Evolutionary conservation across 2,113 vertebrate species (phyloP).

Genomic region (Muscicapa adusta): DNA sequence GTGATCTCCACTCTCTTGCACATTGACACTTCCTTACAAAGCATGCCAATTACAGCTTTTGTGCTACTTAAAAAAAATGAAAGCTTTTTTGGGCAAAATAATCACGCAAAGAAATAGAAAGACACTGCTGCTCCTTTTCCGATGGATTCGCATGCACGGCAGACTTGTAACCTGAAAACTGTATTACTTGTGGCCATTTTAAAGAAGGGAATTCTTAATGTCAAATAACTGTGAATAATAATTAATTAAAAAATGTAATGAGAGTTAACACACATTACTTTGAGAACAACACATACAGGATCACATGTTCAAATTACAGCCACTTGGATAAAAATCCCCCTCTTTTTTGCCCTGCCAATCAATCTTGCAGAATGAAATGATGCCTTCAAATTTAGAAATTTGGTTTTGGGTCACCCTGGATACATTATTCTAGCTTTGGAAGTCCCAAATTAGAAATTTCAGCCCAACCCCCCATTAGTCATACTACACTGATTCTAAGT

Average conservation of each 20-base stretch:
- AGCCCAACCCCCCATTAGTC: constrained; percentile 56
- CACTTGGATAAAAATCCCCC: neutral
- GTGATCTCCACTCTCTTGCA: constrained; percentile 95
- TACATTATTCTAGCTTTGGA: constrained; percentile 41
- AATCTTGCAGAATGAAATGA: constrained; percentile 20
- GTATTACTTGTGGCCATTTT: constrained; percentile 63
- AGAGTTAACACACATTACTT: constrained; percentile 13
- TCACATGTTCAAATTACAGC: neutral
- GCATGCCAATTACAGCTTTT: constrained; percentile 98
- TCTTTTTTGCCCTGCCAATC: neutral
- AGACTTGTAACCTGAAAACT: constrained; percentile 83
- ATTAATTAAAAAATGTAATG: constrained; percentile 58
- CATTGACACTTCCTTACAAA: constrained; percentile 98
- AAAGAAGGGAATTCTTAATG: constrained; percentile 67
- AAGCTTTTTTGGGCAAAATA: constrained; percentile 90
- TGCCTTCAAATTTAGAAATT: constrained; percentile 35
- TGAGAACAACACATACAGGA: constrained; percentile 19
- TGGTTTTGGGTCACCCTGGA: constrained; percentile 32
- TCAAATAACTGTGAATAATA: constrained; percentile 50
- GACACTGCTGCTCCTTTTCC: constrained; percentile 81
- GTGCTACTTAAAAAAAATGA: constrained; percentile 95
- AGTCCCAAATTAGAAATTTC: constrained; percentile 67
- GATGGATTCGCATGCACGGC: constrained; percentile 70
- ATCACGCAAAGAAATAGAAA: constrained; percentile 81
- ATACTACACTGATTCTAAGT: constrained; percentile 68